These are phyloP conservation scores for Dynastes tityus DNA, from an alignment of 2,888 invertebrate species.

Conservation along the genomic window DNA sequence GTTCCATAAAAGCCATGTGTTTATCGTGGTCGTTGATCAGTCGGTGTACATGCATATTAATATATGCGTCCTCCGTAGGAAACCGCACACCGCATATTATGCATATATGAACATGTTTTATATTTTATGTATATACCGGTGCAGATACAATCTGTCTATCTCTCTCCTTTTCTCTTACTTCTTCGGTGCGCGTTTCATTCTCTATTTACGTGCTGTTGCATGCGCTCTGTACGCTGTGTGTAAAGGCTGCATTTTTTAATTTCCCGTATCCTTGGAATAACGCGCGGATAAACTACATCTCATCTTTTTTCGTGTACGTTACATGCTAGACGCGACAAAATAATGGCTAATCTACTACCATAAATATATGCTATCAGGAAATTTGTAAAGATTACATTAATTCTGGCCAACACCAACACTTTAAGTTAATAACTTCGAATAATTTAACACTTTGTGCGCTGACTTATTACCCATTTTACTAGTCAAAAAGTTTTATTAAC, in stretches of 20 bases:
- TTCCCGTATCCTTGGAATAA: conserved; percentile 55
- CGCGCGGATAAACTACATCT: conserved; percentile 8
- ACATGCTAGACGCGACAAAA: conserved; percentile 3
- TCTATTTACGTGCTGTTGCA: conserved; percentile 15
- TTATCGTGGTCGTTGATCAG: conserved; percentile 58
- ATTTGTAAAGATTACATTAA: not conserved
- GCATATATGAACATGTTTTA: conserved; percentile 60
- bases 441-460: too few relatives aligned
- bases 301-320: conserved; percentile 15
- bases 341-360: not conserved
- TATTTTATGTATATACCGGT: conserved; percentile 58
- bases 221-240: conserved; percentile 50
- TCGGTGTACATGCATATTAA: conserved; percentile 59
- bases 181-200: conserved; percentile 3
- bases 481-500: too few relatives aligned
- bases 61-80: conserved; percentile 56
- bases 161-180: conserved; percentile 10
- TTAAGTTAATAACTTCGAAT: too few relatives aligned
- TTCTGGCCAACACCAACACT: not conserved
- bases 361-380: not conserved
- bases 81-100: conserved; percentile 60
- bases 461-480: too few relatives aligned
- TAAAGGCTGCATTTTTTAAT: conserved; percentile 58
- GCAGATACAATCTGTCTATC: conserved; percentile 55
- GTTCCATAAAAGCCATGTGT: conserved; percentile 58